A percentile compares a stretch with the other conserved stretches of the same genome.
These are phyloP conservation scores for Ephestia elutella DNA, from an alignment of 1,140 invertebrate genomes.

Conservation along the genomic window DNA sequence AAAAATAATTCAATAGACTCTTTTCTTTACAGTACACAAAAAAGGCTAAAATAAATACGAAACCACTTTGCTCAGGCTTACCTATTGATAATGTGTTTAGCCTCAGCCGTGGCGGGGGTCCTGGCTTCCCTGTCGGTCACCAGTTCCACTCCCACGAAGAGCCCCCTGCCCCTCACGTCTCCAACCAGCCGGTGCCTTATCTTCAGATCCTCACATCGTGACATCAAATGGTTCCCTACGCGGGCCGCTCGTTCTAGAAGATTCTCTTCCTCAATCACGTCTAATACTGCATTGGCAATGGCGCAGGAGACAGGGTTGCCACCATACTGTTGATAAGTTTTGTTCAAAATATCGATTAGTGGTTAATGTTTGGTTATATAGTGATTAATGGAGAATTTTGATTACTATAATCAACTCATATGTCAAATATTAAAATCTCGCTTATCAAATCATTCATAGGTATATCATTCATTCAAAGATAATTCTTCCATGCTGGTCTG, in stretches of 20 bases:
- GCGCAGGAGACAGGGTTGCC: slow-evolving; percentile 99
- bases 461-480: too few relatives aligned
- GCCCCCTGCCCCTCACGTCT: slow-evolving; percentile 90
- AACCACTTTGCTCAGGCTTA: slow-evolving; percentile 30
- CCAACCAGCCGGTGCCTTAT: slow-evolving; percentile 88
- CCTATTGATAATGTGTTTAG: slow-evolving; percentile 86
- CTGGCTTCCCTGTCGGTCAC: slow-evolving; percentile 86
- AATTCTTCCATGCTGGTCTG: too few relatives aligned
- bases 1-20: too few relatives aligned
- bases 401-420: slow-evolving; percentile 7
- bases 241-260: slow-evolving; percentile 86
- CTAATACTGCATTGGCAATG: slow-evolving; percentile 95
- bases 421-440: too few relatives aligned
- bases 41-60: too few relatives aligned
- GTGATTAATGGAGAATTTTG: too few relatives aligned
- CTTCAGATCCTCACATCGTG: slow-evolving; percentile 81
- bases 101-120: slow-evolving; percentile 87
- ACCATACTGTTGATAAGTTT: slow-evolving; percentile 84
- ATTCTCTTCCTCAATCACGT: slow-evolving; percentile 92
- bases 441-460: too few relatives aligned
- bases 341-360: slow-evolving; percentile 1
- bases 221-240: slow-evolving; percentile 88
- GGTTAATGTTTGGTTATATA: not conserved
- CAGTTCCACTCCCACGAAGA: slow-evolving; percentile 96
- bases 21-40: too few relatives aligned